Evolutionary conservation across 2,113 vertebrate species (phyloP).

Genomic region (Sardina pilchardus): DNA sequence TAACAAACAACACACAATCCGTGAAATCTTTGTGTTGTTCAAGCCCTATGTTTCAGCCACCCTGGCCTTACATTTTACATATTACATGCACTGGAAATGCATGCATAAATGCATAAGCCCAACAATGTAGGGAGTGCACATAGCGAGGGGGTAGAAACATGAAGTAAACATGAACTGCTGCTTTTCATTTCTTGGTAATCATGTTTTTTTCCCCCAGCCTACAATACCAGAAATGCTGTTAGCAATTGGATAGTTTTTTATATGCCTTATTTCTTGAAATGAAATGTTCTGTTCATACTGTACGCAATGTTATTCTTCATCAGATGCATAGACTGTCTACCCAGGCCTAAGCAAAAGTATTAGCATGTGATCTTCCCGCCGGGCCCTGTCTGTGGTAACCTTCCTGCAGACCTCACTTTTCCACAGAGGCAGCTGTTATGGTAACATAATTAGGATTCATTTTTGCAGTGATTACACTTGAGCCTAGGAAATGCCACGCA

Average conservation of each 20-base stretch:
- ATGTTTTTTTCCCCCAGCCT: background rate
- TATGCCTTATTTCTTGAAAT: background rate
- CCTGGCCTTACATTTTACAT: background rate
- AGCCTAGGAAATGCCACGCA: slow-evolving; percentile 27
- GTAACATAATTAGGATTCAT: slow-evolving; percentile 43
- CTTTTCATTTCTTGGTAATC: background rate
- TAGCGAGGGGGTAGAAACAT: background rate
- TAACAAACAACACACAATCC: background rate
- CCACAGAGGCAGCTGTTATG: slow-evolving; percentile 23
- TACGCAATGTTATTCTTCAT: background rate
- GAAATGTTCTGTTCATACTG: background rate
- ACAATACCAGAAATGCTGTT: background rate
- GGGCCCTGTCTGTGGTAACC: background rate
- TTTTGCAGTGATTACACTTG: slow-evolving; percentile 43
- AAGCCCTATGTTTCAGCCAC: background rate
- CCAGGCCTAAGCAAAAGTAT: background rate
- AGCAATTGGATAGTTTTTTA: background rate
- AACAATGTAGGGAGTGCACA: background rate
- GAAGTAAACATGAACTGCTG: slow-evolving; percentile 14
- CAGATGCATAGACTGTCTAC: background rate
- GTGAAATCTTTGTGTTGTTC: background rate
- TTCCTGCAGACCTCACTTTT: slow-evolving; percentile 12
- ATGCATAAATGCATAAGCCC: slow-evolving; percentile 14
- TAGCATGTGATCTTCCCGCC: background rate
- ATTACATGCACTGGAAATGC: background rate